Evolutionary conservation across 2,113 vertebrate species (phyloP).

Genomic region (Morone saxatilis): DNA sequence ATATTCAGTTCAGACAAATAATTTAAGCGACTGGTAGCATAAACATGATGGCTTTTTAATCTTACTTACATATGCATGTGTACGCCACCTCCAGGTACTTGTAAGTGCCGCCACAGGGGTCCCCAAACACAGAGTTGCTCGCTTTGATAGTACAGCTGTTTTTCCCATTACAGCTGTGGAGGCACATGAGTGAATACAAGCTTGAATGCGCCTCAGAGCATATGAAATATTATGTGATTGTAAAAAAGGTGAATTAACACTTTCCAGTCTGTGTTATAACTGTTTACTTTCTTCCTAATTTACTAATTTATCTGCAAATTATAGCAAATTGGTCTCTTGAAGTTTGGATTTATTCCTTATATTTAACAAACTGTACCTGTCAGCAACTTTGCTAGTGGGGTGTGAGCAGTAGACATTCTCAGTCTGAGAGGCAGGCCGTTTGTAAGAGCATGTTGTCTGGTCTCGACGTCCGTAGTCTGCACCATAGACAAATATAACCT

Average conservation of each 20-base stretch:
- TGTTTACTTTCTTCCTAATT: background rate
- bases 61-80: conserved; percentile 53
- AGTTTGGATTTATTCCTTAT: background rate
- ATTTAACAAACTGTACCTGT: conserved; percentile 29
- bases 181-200: background rate
- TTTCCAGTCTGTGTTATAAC: background rate
- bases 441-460: conserved; percentile 45
- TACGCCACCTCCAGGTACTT: conserved; percentile 75
- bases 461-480: conserved; percentile 69
- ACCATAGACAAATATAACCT: conserved; percentile 47
- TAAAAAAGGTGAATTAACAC: background rate
- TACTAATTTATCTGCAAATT: too few relatives aligned
- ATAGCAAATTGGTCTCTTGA: too few relatives aligned
- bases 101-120: conserved; percentile 34
- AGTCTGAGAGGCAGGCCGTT: background rate
- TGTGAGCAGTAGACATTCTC: conserved; percentile 4
- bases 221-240: background rate
- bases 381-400: background rate
- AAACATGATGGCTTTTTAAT: too few relatives aligned
- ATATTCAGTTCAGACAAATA: background rate
- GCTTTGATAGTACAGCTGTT: conserved; percentile 53
- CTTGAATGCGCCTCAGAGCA: background rate
- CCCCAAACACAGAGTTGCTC: conserved; percentile 40
- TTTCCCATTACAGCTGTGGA: conserved; percentile 64
- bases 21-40: too few relatives aligned